Evolutionary conservation across 30 jellyfish, hydroid and myxozoan genomes (phyloP).

Genomic region (Rhopilema esculentum): DNA sequence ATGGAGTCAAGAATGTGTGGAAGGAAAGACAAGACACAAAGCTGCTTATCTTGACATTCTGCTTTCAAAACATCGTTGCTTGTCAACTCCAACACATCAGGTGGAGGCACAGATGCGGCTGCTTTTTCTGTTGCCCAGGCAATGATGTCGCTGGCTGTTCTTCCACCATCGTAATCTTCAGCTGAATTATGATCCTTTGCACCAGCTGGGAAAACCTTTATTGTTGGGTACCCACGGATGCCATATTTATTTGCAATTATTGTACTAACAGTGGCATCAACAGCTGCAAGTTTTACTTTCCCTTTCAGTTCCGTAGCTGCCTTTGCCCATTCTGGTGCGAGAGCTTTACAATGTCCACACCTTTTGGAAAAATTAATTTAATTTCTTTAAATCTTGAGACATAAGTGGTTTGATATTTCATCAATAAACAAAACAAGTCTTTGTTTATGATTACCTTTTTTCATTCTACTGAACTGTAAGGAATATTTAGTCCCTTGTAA

Average conservation of each 20-base stretch:
- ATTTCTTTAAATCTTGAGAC: not conserved
- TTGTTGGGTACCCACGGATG: slow-evolving; percentile 95
- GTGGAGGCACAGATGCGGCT: slow-evolving; percentile 81
- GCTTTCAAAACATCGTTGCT: slow-evolving; percentile 48
- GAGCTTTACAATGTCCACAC: slow-evolving; percentile 97
- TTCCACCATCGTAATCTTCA: slow-evolving; percentile 93
- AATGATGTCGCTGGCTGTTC: slow-evolving; percentile 88
- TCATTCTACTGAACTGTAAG: too few relatives aligned
- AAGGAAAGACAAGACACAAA: slow-evolving; percentile 87
- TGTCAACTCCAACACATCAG: slow-evolving; percentile 81
- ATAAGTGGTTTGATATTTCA: not conserved
- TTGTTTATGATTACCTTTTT: too few relatives aligned
- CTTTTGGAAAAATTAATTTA: slow-evolving; percentile 9
- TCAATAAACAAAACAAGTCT: not conserved
- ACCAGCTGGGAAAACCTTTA: slow-evolving; percentile 92
- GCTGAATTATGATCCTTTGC: slow-evolving; percentile 77
- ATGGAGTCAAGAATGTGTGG: slow-evolving; percentile 88
- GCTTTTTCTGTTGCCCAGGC: slow-evolving; percentile 80
- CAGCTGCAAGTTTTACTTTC: slow-evolving; percentile 86
- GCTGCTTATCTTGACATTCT: slow-evolving; percentile 82
- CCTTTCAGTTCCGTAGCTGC: slow-evolving; percentile 97
- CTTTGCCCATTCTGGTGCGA: slow-evolving; percentile 98
- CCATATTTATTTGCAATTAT: slow-evolving; percentile 65
- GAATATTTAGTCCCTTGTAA: too few relatives aligned
- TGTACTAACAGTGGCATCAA: slow-evolving; percentile 92